phyloP scores from a whole-genome alignment of 2,888 invertebrate genomes.

The Frankliniella fusca region DNA sequence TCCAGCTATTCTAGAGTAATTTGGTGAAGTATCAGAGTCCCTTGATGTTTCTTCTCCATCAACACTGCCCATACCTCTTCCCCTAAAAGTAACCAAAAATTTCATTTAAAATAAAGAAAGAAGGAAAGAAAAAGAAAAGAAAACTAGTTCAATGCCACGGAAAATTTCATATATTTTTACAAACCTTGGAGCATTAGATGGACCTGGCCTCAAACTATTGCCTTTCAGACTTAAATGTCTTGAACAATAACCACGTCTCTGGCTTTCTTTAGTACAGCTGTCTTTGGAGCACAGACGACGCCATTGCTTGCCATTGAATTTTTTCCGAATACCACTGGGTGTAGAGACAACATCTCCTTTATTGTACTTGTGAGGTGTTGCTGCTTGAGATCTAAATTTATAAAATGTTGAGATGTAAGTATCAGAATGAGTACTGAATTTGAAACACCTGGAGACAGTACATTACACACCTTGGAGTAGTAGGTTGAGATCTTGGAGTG shows the following conservation, averaged over 20 bases:
- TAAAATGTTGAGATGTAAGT: conserved; percentile 40
- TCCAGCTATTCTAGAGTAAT: conserved; percentile 69
- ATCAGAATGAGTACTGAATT: conserved; percentile 25
- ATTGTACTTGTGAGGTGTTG: conserved; percentile 94
- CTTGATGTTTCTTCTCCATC: conserved; percentile 86
- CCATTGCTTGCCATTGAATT: conserved; percentile 99
- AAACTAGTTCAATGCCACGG: conserved; percentile 33
- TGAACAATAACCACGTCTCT: conserved; percentile 94
- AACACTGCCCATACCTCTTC: conserved; percentile 46
- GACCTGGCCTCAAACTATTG: conserved; percentile 51
- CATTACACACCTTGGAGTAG: conserved; percentile 69
- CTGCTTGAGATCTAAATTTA: conserved; percentile 72
- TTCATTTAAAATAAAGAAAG: too few relatives aligned
- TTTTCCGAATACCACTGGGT: conserved; percentile 93
- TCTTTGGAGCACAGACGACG: conserved; percentile 92
- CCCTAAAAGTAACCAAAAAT: neutral
- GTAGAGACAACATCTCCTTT: conserved; percentile 95
- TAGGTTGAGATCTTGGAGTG: conserved; percentile 85
- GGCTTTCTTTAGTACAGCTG: conserved; percentile 94
- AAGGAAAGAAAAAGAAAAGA: too few relatives aligned
- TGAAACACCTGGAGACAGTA: conserved; percentile 18
- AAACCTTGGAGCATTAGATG: conserved; percentile 49
- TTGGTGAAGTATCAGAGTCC: conserved; percentile 85
- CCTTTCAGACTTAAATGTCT: conserved; percentile 90
- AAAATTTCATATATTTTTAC: conserved; percentile 40